Base-by-base conservation (phyloP, 2,888 invertebrate genomes). In the Phlogophora meticulosa region DNA sequence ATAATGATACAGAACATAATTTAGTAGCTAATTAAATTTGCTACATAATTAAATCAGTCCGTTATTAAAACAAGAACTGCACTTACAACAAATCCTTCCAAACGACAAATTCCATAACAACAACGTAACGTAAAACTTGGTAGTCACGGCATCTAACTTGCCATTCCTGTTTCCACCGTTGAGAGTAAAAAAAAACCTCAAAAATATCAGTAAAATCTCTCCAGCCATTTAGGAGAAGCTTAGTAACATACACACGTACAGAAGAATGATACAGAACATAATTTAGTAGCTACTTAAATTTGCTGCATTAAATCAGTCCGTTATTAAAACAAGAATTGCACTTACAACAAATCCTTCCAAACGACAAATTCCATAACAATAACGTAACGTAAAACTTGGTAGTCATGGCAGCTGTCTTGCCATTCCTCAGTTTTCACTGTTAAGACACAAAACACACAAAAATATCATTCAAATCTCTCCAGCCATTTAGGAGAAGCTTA, bases 101-200 rank as follows among this genome's bases (percentile, higher is more conserved):
- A 20, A 57, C 28, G 10, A 34, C 43, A 49, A 75, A 61, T 40
- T 53, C 32, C 32, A 11, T 5, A 45, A 45, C 32, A 15, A 70
- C 32, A 17, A 67, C 45, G 38, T 51, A 42, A 56, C 24, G 13
- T 32, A 48, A 42, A 65, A 66, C 55, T 61, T 55, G 7, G 22
- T 46, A 66, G 61, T 48, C 52, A 38, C 28, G 57, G 55, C 32
- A 79, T 60, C 64, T 69, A 80, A 78, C 74, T 80, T 81, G 80
- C 72, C 70, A 78, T 78, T 84, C 53, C 72, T 53, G 74, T 78
- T 76, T 83, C 62, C 68, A 32, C 49, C 66, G 68, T 74, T 83
- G 81, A 85, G 76, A n/a, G n/a, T n/a, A n/a, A n/a, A n/a, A n/a
- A n/a, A n/a, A n/a, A n/a, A n/a, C n/a, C n/a, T n/a, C n/a, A n/a